phyloP scores from a whole-genome alignment of 2,888 invertebrate genomes.

The Plebejus argus region DNA sequence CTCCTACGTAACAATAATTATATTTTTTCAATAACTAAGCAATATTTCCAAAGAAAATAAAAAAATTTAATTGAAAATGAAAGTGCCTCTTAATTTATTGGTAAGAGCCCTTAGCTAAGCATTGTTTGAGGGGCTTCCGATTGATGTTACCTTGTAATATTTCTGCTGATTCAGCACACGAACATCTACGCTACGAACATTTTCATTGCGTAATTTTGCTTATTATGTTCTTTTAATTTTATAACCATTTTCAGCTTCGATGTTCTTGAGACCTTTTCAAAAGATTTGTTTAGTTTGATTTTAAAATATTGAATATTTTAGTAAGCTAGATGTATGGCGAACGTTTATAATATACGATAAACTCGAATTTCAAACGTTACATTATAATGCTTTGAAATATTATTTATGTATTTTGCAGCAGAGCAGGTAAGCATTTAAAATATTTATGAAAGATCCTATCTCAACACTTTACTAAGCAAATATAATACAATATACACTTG shows the following conservation, averaged over 20 bases:
- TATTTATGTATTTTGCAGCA: too few species aligned
- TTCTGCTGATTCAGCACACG: slow-evolving; percentile 39
- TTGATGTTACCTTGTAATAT: slow-evolving; percentile 46
- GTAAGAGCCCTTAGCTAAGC: slow-evolving; percentile 36
- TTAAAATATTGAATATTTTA: background rate
- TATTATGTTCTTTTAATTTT: slow-evolving; percentile 28
- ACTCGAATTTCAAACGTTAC: too few species aligned
- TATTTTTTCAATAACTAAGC: background rate
- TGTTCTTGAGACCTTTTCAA: background rate
- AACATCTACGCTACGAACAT: slow-evolving; percentile 35
- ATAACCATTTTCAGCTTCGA: background rate
- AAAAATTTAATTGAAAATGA: slow-evolving; percentile 1
- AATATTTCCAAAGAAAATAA: background rate
- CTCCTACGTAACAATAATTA: background rate
- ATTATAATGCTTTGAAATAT: too few species aligned
- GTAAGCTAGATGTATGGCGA: too few species aligned
- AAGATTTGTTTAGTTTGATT: background rate
- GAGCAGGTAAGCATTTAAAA: too few species aligned
- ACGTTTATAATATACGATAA: too few species aligned
- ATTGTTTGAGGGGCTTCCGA: slow-evolving; percentile 43
- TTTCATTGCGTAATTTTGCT: slow-evolving; percentile 34
- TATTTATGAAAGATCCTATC: background rate
- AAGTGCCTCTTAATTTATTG: slow-evolving; percentile 24
- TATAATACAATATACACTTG: background rate
- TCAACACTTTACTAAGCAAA: background rate